phyloP scores from a whole-genome alignment of 2,113 vertebrate genomes.

The Myrmecobius fasciatus region DNA sequence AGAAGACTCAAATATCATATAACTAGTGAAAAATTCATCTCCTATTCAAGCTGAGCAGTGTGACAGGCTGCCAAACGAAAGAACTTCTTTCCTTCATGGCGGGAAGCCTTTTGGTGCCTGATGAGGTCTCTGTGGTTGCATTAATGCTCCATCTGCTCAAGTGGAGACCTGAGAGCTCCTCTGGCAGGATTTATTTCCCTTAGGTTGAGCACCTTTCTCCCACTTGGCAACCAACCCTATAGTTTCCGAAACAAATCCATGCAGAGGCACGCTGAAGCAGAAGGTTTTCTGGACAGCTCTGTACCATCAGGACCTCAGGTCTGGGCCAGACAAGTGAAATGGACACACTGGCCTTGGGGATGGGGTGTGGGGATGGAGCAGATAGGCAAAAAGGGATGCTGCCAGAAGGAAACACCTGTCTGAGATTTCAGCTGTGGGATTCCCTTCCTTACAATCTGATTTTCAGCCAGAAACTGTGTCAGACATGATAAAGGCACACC shows the following conservation, averaged over 20 bases:
- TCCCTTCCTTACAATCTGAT: constrained; percentile 55
- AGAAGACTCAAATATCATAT: neutral
- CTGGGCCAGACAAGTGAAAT: neutral
- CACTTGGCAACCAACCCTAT: constrained; percentile 31
- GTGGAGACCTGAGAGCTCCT: constrained; percentile 55
- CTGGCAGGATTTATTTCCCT: constrained; percentile 60
- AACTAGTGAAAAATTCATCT: constrained; percentile 33
- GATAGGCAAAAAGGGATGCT: neutral
- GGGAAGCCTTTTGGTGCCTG: constrained; percentile 53
- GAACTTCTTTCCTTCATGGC: constrained; percentile 68
- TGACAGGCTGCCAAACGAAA: constrained; percentile 54
- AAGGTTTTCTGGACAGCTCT: constrained; percentile 17
- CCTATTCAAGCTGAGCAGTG: neutral
- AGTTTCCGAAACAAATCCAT: constrained; percentile 62
- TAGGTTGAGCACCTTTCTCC: constrained; percentile 72
- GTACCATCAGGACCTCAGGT: neutral
- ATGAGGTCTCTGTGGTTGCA: constrained; percentile 51
- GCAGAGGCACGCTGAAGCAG: constrained; percentile 23
- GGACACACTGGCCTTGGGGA: neutral
- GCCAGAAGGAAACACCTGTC: constrained; percentile 20
- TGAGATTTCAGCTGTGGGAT: constrained; percentile 33
- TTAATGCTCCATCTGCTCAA: constrained; percentile 64
- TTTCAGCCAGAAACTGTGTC: constrained; percentile 59
- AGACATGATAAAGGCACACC: constrained; percentile 61
- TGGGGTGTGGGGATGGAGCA: neutral